Evolutionary conservation across 2,888 invertebrate genomes (phyloP), one percentile per base, ranked within the genome.

Genomic region (Alcis repandata): DNA sequence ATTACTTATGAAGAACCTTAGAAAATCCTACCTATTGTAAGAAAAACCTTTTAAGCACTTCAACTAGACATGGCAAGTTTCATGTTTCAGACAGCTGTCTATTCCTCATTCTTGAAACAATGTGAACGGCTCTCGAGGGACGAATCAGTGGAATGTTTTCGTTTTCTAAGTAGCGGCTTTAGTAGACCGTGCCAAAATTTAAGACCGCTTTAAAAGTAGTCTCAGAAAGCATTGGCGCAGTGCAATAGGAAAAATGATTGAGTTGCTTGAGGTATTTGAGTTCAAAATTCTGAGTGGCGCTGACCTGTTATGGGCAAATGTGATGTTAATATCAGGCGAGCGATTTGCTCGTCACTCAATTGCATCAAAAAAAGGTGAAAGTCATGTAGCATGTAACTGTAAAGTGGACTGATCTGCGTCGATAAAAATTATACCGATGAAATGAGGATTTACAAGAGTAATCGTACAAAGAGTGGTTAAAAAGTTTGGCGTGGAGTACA

Each of bases 41-140:
- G 27, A 46, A 46, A 46, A 46, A 22, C 19, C 33, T 49, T 49
- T 49, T 32, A 49, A 27, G 49, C 49, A 15, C 49, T 33, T 7
- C 17, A 49, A 49, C 49, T 17, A 49, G 32, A 33, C 17, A n/a
- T 2, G 27, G 32, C 10, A 15, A 17, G 15, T 32, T 32, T 49
- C 49, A 17, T 33, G 32, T 49, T 49, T 49, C 49, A 10, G 11
- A 49, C 32, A 27, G 46, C 43, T 43, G 19, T 19, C 43, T 9
- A 4, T 19, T 10, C 11, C 43, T 43, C 17, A 11, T 1, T 15
- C 10, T 19, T 15, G 19, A 19, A 43, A 19, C 43, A 43, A 2
- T 10, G 43, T 13, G n/a, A 27, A 22, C n/a, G n/a, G 1, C 22
- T 1, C n/a, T 46, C 2, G 10, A 19, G 19, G 43, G 43, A 19